Base-by-base conservation (phyloP, 2,888 invertebrate genomes). In the Drosophila longiperda region DNA sequence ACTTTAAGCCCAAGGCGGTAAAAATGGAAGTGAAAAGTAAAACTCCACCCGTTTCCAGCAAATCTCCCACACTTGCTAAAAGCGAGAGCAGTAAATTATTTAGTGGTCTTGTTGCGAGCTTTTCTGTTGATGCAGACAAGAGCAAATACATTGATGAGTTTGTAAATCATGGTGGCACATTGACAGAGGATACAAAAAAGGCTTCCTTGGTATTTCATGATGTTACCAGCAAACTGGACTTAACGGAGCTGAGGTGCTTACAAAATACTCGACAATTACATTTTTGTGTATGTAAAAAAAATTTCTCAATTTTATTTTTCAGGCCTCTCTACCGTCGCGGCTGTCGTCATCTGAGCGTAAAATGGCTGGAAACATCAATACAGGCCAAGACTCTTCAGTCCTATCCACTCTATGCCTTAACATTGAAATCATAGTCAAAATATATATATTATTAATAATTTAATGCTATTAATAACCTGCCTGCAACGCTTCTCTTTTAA, bases 281-380 rank as follows among this genome's bases (percentile, higher is more conserved):
- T 5, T 1, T 23, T 49, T 26, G 11, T 17, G 17, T 17, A 38
- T 54, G 2, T 15, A 45, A 42, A 36, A 23, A 23, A 1, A 62
- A 62, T 17, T 9, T 49, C 20, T 49, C 20, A 1, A 1, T 1
- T 12, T 20, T 54, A 23, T 60, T 66, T 63, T 87, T 17, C 57
- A 92, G 93, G 65, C 15, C 75, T 38, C 83, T 75, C 34, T 93
- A 90, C 76, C 83, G 81, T 29, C 81, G 71, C 15, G 78, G 78
- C 33, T 90, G 92, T 65, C 90, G 90, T 11, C 93, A 93, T 76
- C 73, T 93, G 26, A 83, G 66, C 49, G 68, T 87, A 1, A 77
- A 84, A 49, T 93, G 93, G 93, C 63, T 93, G 48, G 60, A 80
- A n/a, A 87, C 90, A 53, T 91, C 90, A 7, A 57, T 92, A 3